Conservation (phyloP, 2,888 invertebrate genomes). For the Meteorus cinctellus region DNA sequence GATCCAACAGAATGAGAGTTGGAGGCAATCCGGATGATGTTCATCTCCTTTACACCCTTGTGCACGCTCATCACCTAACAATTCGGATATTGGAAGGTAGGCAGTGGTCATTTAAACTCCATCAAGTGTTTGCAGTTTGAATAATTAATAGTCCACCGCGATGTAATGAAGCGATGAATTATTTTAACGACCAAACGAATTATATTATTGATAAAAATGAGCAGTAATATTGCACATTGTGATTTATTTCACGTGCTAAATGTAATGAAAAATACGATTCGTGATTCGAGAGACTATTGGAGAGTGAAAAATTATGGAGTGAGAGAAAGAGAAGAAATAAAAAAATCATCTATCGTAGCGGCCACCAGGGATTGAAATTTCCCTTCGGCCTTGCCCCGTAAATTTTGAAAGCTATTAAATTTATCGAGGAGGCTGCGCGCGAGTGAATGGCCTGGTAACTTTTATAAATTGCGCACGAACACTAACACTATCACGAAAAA, state of each 20-base stretch:
- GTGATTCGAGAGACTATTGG: not conserved
- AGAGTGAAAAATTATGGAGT: not conserved
- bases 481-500: not conserved
- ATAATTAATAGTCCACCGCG: not conserved
- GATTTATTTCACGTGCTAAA: not conserved
- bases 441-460: constrained; percentile 59
- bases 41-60: not conserved
- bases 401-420: constrained; percentile 65
- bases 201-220: not conserved
- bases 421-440: constrained; percentile 58
- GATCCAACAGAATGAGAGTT: constrained; percentile 3
- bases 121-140: not conserved
- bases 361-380: constrained; percentile 50
- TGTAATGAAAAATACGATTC: constrained; percentile 10
- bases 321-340: constrained; percentile 24
- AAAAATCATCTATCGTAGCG: constrained; percentile 47
- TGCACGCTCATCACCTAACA: not conserved
- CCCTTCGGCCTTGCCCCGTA: constrained; percentile 46
- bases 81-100: constrained; percentile 1
- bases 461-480: constrained; percentile 66
- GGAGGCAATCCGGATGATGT: constrained; percentile 9
- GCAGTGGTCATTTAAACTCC: not conserved
- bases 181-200: not conserved
- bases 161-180: too few relatives aligned
- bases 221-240: not conserved